phyloP scores from a whole-genome alignment of 2,888 invertebrate genomes.

The Morpho achilles region DNA sequence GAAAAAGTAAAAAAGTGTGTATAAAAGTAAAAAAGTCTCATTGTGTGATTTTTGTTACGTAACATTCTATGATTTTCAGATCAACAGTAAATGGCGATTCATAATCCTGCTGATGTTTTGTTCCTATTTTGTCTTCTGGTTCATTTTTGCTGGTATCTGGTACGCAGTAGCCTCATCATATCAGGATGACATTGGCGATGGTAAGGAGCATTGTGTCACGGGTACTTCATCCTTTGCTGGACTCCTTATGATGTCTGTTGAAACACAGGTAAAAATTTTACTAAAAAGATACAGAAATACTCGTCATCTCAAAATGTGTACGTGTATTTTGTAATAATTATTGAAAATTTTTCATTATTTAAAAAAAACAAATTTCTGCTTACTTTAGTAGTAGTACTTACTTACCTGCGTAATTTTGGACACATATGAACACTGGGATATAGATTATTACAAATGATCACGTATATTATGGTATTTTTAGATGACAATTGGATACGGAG shows the following conservation, averaged over 20 bases:
- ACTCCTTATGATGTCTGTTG: constrained; percentile 89
- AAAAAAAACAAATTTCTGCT: too few relatives aligned
- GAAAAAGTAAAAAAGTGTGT: too few relatives aligned
- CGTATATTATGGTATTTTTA: constrained; percentile 38
- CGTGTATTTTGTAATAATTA: too few relatives aligned
- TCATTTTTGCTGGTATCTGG: constrained; percentile 88
- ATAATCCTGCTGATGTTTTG: constrained; percentile 81
- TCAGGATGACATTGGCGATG: constrained; percentile 87
- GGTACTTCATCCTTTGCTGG: constrained; percentile 82
- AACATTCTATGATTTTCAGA: constrained; percentile 40
- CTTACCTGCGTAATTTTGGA: too few relatives aligned
- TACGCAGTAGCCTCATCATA: constrained; percentile 84
- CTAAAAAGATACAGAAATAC: too few relatives aligned
- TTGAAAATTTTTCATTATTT: too few relatives aligned
- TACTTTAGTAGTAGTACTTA: too few relatives aligned
- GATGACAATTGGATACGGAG: constrained; percentile 91
- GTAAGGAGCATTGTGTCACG: constrained; percentile 79
- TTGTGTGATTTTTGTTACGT: too few relatives aligned
- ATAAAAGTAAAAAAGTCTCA: too few relatives aligned
- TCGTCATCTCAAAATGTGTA: too few relatives aligned
- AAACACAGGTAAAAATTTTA: constrained; percentile 83
- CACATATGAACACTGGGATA: too few relatives aligned
- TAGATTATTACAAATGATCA: too few relatives aligned
- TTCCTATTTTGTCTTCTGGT: constrained; percentile 86
- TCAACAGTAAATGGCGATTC: constrained; percentile 87